phyloP scores from a whole-genome alignment of 2,113 vertebrate species.

The Eclectus roratus region DNA sequence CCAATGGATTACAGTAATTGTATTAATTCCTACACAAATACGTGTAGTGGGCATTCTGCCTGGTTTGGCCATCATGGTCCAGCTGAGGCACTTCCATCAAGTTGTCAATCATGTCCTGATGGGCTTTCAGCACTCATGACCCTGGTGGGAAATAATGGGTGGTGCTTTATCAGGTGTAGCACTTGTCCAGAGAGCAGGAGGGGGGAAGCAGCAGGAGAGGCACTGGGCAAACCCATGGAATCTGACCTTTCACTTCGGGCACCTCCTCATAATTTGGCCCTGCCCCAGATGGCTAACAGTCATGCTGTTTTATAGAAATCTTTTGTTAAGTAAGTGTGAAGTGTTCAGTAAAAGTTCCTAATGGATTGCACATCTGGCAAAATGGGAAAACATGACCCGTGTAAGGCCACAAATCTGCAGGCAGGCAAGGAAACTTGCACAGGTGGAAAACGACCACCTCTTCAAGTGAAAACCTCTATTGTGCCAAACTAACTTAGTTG shows the following conservation, averaged over 20 bases:
- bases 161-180: conserved; percentile 48
- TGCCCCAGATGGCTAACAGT: not conserved
- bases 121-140: not conserved
- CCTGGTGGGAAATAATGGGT: conserved; percentile 24
- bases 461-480: not conserved
- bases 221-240: not conserved
- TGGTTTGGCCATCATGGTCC: conserved; percentile 39
- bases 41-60: conserved; percentile 47
- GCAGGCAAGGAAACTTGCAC: not conserved
- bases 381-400: not conserved
- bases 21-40: conserved; percentile 52
- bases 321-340: not conserved
- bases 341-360: not conserved
- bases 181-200: not conserved
- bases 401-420: not conserved
- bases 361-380: not conserved
- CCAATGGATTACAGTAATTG: conserved; percentile 64
- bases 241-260: not conserved
- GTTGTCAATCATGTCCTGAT: conserved; percentile 57
- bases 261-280: not conserved
- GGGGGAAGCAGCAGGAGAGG: not conserved
- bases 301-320: not conserved
- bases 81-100: conserved; percentile 43
- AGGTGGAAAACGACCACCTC: not conserved
- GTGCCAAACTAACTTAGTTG: not conserved